Conservation (phyloP, 2,113 vertebrate genomes). For the Eurystomus gularis region DNA sequence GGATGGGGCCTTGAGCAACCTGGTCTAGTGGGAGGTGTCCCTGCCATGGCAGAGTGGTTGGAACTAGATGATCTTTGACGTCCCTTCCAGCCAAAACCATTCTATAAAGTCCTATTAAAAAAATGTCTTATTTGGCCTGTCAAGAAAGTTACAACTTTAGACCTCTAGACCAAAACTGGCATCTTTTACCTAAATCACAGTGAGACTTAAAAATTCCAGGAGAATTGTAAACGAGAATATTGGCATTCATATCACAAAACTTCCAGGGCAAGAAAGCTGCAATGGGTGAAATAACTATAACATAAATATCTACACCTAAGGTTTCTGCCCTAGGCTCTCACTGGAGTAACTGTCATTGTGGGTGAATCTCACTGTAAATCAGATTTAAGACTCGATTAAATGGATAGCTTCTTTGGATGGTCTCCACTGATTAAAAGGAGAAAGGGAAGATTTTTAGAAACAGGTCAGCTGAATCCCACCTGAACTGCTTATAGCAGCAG, state of each 20-base stretch:
- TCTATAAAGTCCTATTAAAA: no score
- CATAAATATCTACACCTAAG: neutral
- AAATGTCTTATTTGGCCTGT: neutral
- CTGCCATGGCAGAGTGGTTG: no score
- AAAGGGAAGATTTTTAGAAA: neutral
- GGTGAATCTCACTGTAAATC: neutral
- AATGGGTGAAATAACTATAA: neutral
- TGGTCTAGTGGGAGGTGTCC: no score
- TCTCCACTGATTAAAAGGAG: neutral
- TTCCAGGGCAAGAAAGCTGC: neutral
- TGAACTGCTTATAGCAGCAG: neutral
- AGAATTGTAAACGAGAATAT: neutral
- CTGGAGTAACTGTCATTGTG: neutral
- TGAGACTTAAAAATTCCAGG: neutral
- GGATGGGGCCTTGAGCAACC: no score
- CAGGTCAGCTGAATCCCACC: neutral
- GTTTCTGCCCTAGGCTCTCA: neutral
- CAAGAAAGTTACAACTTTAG: neutral
- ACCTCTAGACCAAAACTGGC: neutral
- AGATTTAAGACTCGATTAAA: neutral
- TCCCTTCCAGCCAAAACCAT: no score
- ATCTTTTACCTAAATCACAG: neutral
- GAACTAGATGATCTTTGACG: no score
- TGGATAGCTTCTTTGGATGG: neutral
- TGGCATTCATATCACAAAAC: neutral